Percentiles rank a stretch among this genome's conserved stretches.
phyloP scores from a whole-genome alignment of 2,113 vertebrate genomes.

The Geococcyx californianus region DNA sequence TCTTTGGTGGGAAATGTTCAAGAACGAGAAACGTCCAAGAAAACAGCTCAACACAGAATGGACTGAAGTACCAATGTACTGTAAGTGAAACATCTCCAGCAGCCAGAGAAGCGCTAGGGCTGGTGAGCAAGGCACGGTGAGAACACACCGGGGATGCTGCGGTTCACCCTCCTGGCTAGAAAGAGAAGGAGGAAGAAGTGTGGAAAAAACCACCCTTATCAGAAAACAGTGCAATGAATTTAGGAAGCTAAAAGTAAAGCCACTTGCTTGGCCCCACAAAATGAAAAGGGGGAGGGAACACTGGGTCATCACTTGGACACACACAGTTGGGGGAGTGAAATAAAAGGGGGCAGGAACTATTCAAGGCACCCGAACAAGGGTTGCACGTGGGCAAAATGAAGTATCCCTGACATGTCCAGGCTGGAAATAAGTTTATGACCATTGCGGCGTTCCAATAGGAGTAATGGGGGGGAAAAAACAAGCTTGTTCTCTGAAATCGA shows the following conservation, averaged over 20 bases:
- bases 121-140: rapidly evolving
- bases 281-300: neutral
- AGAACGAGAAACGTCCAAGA: neutral
- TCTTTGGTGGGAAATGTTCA: neutral
- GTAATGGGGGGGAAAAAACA: constrained; percentile 57
- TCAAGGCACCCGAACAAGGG: constrained; percentile 22
- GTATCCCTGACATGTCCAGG: constrained; percentile 15
- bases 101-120: neutral
- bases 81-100: neutral
- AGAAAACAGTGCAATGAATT: neutral
- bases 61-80: neutral
- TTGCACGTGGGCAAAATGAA: constrained; percentile 31
- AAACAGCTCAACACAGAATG: neutral
- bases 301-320: neutral
- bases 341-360: neutral
- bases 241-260: neutral
- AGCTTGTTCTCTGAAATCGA: constrained; percentile 31
- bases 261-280: neutral
- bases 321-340: neutral
- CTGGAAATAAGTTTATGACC: constrained; percentile 59
- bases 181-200: neutral
- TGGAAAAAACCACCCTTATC: neutral
- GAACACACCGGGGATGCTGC: neutral
- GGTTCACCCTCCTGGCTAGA: neutral
- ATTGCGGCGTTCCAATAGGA: constrained; percentile 42